phyloP scores from a whole-genome alignment of 2,888 invertebrate genomes.

The Andricus curvator region DNA sequence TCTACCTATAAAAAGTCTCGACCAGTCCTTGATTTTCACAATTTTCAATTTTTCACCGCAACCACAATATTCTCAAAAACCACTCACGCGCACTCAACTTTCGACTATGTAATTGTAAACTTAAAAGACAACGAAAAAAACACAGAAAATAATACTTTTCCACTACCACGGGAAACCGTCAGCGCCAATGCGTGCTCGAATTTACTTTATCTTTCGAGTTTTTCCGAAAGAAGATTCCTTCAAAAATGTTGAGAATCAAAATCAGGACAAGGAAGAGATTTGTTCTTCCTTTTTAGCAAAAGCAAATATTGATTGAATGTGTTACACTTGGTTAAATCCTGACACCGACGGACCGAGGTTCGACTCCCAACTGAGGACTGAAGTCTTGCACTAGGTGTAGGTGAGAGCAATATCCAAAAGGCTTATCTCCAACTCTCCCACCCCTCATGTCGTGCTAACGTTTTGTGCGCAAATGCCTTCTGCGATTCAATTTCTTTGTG shows the following conservation, averaged over 20 bases:
- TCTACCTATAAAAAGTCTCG: constrained; percentile 1
- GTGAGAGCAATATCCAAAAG: constrained; percentile 38
- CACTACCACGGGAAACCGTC: neutral
- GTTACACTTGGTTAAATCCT: neutral
- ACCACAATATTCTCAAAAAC: neutral
- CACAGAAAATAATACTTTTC: neutral
- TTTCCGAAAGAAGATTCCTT: neutral
- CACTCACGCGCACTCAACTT: neutral
- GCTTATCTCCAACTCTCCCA: constrained; percentile 40
- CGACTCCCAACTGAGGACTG: constrained; percentile 1
- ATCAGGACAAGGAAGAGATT: neutral
- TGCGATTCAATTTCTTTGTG: neutral
- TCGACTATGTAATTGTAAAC: neutral
- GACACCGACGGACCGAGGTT: constrained; percentile 11
- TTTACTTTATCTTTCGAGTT: neutral
- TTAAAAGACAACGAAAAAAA: neutral
- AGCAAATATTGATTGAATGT: neutral
- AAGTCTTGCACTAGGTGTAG: constrained; percentile 22
- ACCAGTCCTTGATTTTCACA: neutral
- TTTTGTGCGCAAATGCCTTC: constrained; percentile 33
- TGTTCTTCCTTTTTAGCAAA: neutral
- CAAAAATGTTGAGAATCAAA: neutral
- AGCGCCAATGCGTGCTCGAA: neutral
- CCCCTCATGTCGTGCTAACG: constrained; percentile 14
- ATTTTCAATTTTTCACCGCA: neutral